Percentiles rank a stretch among this genome's conserved stretches.
These are phyloP conservation scores for Acleris literana DNA, from an alignment of 2,888 invertebrate species.

Conservation along the genomic window DNA sequence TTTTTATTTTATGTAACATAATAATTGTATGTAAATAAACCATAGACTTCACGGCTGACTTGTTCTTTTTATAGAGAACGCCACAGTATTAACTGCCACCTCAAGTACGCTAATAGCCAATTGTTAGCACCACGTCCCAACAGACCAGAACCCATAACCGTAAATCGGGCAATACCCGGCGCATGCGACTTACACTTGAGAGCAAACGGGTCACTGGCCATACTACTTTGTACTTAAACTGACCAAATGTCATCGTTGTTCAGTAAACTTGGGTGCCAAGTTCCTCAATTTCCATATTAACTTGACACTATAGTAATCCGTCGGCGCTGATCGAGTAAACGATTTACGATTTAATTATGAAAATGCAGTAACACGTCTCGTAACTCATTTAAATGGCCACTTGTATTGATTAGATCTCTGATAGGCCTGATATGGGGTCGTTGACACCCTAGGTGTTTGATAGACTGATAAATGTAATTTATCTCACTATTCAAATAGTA, in stretches of 20 bases:
- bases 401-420: slow-evolving; percentile 27
- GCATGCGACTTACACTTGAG: slow-evolving; percentile 13
- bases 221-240: too few species aligned
- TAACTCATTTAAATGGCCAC: slow-evolving; percentile 43
- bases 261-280: too few species aligned
- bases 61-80: neutral
- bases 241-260: too few species aligned
- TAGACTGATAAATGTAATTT: slow-evolving; percentile 28
- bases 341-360: slow-evolving; percentile 47
- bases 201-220: too few species aligned
- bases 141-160: slow-evolving; percentile 34
- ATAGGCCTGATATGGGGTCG: slow-evolving; percentile 28
- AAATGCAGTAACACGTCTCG: slow-evolving; percentile 49
- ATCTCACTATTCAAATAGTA: slow-evolving; percentile 26
- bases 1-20: too few species aligned
- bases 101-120: slow-evolving; percentile 39
- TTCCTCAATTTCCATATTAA: too few species aligned
- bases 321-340: neutral
- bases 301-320: too few species aligned
- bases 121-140: slow-evolving; percentile 39
- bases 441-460: slow-evolving; percentile 30
- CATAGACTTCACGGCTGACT: neutral
- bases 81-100: neutral
- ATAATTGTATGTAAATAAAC: neutral
- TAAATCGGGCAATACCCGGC: slow-evolving; percentile 42